phyloP scores from a whole-genome alignment of 2,797 vertebrate genomes.

The Sebastes itinus region DNA sequence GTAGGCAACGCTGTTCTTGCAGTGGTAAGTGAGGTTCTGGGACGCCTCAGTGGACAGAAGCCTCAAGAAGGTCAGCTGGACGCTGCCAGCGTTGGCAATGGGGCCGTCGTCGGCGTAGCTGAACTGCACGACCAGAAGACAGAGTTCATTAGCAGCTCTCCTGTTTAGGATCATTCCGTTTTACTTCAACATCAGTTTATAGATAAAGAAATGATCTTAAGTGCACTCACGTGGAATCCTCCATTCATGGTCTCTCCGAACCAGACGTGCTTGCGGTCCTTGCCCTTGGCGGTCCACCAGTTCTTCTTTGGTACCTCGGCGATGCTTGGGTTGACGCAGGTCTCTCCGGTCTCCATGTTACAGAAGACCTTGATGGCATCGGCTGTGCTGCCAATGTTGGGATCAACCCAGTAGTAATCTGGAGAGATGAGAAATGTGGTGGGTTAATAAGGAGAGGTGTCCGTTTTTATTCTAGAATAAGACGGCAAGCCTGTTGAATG shows the following conservation, averaged over 20 bases:
- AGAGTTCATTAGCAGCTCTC: background rate
- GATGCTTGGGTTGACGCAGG: slow-evolving; percentile 92
- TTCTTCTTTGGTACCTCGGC: slow-evolving; percentile 92
- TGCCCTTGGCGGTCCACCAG: slow-evolving; percentile 96
- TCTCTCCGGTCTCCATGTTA: slow-evolving; percentile 96
- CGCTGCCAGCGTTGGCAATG: slow-evolving; percentile 85
- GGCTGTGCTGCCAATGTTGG: slow-evolving; percentile 93
- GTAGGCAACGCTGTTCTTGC: slow-evolving; percentile 97
- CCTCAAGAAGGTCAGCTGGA: slow-evolving; percentile 97
- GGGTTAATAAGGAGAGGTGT: background rate
- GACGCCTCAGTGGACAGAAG: slow-evolving; percentile 93
- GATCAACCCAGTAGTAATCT: slow-evolving; percentile 98
- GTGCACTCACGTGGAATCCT: slow-evolving; percentile 91
- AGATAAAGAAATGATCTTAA: background rate
- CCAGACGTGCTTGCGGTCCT: slow-evolving; percentile 94
- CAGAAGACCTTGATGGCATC: slow-evolving; percentile 98
- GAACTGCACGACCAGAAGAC: slow-evolving; percentile 81
- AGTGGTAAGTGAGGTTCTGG: slow-evolving; percentile 98
- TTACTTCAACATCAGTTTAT: too few species aligned
- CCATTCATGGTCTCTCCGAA: slow-evolving; percentile 95
- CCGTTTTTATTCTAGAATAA: background rate
- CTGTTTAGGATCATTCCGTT: background rate
- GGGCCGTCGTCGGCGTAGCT: slow-evolving; percentile 91
- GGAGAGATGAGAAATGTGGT: slow-evolving; percentile 1
- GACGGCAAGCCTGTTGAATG: background rate